Evolutionary conservation across 2,888 invertebrate genomes (phyloP), one percentile per base, ranked within the genome.

Genomic region (Barypeithes pellucidus): DNA sequence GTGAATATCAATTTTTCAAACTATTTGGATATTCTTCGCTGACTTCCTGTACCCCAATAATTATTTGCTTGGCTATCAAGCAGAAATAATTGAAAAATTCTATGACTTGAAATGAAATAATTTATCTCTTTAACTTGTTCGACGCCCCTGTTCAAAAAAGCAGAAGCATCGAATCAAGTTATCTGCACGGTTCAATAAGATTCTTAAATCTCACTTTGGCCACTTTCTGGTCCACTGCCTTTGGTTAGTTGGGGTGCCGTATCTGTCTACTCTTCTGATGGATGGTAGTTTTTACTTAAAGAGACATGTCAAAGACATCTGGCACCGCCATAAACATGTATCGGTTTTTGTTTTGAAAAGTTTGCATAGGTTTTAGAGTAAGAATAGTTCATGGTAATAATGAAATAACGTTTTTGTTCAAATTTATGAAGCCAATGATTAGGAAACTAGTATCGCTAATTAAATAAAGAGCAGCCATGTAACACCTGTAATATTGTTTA

Each of bases 131-230:
- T 29, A 29, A 29, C 29, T 29, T 2, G 8, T 29, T 16, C 14
- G 0, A 18, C 67, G 67, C 61, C 54, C 24, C 62, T 69, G 59
- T 16, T 9, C 8, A 9, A 39, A 29, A 62, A 70, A 41, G n/a
- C 63, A 70, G 62, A 65, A 59, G 59, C 71, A 47, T 59, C 67
- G 73, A 68, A 73, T 63, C 68, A 59, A 69, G 63, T 63, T 67
- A 68, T 68, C 73, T 65, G 73, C 33, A 62, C 82, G 82, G 82
- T 80, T 80, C 82, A 81, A 82, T 82, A 81, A 83, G 83, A 83
- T 81, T 82, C 82, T 84, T 84, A 84, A 84, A 84, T 84, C 83
- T 82, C 82, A 83, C 82, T 84, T 82, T 82, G 81, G 82, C 81
- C 83, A 83, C 83, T 83, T 83, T 83, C 82, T 83, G 79, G 80